phyloP scores from a whole-genome alignment of 2,888 invertebrate species.

The Drepanosiphum platanoidis region DNA sequence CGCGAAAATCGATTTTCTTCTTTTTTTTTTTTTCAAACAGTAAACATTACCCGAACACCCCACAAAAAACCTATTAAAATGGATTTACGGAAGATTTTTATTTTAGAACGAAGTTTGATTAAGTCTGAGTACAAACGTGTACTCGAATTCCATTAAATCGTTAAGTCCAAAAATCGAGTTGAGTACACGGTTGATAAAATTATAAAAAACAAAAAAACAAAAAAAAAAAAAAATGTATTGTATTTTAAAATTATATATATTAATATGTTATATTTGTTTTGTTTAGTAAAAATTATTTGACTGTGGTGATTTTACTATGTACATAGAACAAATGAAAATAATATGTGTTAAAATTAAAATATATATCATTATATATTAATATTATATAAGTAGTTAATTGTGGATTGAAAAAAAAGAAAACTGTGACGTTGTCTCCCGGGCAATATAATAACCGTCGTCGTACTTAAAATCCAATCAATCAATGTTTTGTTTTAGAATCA shows the following conservation, averaged over 20 bases:
- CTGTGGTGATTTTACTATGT: conserved; percentile 25
- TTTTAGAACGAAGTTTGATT: conserved; percentile 10
- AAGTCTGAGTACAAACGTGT: conserved; percentile 25
- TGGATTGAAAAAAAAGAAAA: no score
- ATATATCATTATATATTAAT: no score
- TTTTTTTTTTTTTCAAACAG: no score
- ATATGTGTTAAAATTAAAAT: not conserved
- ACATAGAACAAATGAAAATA: not conserved
- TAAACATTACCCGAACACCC: not conserved
- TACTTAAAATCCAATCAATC: conserved; percentile 5
- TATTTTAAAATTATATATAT: not conserved
- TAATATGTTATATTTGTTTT: conserved; percentile 3
- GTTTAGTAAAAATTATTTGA: conserved; percentile 23
- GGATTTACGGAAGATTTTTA: not conserved
- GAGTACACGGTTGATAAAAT: conserved; percentile 5
- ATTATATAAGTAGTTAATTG: no score
- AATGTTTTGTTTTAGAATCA: conserved; percentile 9
- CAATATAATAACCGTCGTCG: not conserved
- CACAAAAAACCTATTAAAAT: not conserved
- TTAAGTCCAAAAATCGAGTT: conserved; percentile 12
- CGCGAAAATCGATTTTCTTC: not conserved
- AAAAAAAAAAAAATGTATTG: not conserved
- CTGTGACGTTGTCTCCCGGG: not conserved
- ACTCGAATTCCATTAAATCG: conserved; percentile 9
- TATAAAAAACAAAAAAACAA: not conserved